Conservation (phyloP, 1,140 invertebrate species). For the Rhizoglyphus robini region DNA sequence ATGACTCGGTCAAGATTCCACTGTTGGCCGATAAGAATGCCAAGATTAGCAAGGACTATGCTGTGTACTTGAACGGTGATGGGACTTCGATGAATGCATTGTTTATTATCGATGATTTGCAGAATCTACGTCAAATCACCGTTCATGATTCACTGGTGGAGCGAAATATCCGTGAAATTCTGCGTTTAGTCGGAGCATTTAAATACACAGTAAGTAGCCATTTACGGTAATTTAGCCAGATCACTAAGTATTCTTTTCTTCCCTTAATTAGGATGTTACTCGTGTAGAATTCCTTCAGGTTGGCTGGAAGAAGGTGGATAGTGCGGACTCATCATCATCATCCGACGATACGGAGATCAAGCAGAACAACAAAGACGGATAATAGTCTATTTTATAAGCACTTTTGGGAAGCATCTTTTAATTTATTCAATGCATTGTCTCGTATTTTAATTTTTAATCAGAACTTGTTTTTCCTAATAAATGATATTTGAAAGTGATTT, state of each 20-base stretch:
- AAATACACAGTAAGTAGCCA: constrained; percentile 42
- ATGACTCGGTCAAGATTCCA: constrained; percentile 91
- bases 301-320: constrained; percentile 36
- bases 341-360: no score
- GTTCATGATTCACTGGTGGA: constrained; percentile 96
- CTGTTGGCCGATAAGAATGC: constrained; percentile 82
- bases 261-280: constrained; percentile 31
- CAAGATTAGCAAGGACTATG: constrained; percentile 73
- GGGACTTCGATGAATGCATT: constrained; percentile 90
- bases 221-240: not conserved
- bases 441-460: no score
- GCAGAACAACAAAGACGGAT: no score
- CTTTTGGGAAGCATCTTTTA: no score
- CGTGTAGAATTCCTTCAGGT: constrained; percentile 33
- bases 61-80: constrained; percentile 79
- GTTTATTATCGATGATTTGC: constrained; percentile 90
- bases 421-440: no score
- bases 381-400: no score
- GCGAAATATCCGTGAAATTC: constrained; percentile 52
- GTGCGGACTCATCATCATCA: no score
- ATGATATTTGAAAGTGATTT: no score
- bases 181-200: constrained; percentile 52
- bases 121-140: constrained; percentile 85
- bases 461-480: no score
- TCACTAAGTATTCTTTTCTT: not conserved